Percentiles rank a stretch among this genome's conserved stretches.
phyloP scores from a whole-genome alignment of 2,888 invertebrate genomes.

The Dorcus hopei region DNA sequence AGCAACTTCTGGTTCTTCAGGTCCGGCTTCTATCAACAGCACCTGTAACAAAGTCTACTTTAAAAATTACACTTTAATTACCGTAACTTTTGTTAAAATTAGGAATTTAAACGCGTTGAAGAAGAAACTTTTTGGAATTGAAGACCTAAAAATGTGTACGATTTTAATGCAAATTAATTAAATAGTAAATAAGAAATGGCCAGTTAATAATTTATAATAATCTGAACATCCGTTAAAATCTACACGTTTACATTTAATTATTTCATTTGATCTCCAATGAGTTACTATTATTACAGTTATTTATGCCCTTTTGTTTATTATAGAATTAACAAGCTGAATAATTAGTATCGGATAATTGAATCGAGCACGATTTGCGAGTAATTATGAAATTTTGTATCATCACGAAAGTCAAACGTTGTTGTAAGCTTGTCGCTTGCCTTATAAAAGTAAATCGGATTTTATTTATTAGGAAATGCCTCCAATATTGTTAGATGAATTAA shows the following conservation, averaged over 20 bases:
- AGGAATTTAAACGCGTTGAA: too few species aligned
- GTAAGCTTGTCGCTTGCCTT: too few species aligned
- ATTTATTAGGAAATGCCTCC: too few species aligned
- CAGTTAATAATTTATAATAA: neutral
- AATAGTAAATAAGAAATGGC: neutral
- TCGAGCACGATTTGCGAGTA: too few species aligned
- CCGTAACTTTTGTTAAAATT: neutral
- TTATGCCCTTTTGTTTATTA: slow-evolving; percentile 15
- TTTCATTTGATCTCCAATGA: slow-evolving; percentile 14
- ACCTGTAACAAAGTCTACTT: slow-evolving; percentile 48
- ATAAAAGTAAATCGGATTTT: too few species aligned
- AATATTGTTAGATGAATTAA: too few species aligned
- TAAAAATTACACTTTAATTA: neutral
- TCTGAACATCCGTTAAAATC: slow-evolving; percentile 4
- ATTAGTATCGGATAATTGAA: too few species aligned
- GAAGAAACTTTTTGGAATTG: too few species aligned
- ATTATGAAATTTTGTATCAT: too few species aligned
- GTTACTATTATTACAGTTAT: slow-evolving; percentile 18
- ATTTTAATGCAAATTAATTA: neutral
- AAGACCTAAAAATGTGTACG: neutral
- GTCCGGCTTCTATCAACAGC: slow-evolving; percentile 64
- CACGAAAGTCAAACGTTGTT: too few species aligned
- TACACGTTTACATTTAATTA: slow-evolving; percentile 18
- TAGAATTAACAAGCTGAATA: slow-evolving; percentile 9
- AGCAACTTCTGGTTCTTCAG: slow-evolving; percentile 64